phyloP scores from a whole-genome alignment of 2,888 invertebrate genomes.

The Gari tellinella region DNA sequence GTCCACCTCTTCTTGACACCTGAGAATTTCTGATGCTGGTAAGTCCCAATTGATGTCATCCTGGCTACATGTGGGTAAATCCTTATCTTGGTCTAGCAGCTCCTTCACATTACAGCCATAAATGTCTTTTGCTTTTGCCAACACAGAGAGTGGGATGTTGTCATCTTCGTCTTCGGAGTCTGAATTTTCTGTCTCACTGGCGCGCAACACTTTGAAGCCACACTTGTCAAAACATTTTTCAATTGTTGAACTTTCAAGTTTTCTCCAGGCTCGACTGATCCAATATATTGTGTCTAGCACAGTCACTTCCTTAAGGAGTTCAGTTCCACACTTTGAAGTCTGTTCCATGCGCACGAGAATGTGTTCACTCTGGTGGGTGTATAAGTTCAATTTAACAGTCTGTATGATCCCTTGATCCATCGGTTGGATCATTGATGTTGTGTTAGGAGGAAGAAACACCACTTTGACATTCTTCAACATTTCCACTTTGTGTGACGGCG shows the following conservation, averaged over 20 bases:
- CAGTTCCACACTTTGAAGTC: neutral
- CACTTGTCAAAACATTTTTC: conserved; percentile 17
- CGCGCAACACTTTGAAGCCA: neutral
- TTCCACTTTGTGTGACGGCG: neutral
- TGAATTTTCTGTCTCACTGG: neutral
- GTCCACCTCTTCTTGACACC: neutral
- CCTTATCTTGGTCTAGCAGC: neutral
- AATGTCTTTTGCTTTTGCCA: neutral
- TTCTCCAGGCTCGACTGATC: conserved; percentile 12
- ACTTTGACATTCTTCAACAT: conserved; percentile 11
- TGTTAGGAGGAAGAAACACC: conserved; percentile 32
- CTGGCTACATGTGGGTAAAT: neutral
- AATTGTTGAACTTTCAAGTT: conserved; percentile 5
- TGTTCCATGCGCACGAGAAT: conserved; percentile 6
- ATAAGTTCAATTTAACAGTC: conserved; percentile 24
- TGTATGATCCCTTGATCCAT: conserved; percentile 46
- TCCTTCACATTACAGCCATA: conserved; percentile 1
- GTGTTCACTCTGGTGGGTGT: conserved; percentile 13
- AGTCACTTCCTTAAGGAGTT: conserved; percentile 1
- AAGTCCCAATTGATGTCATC: conserved; percentile 3
- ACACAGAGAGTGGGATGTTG: neutral
- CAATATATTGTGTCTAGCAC: conserved; percentile 28
- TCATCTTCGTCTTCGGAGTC: conserved; percentile 6
- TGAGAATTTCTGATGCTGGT: neutral
- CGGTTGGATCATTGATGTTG: conserved; percentile 22